Evolutionary conservation across 2,797 vertebrate species (phyloP), one percentile per base, ranked within the genome.

Genomic region (Allobates femoralis): DNA sequence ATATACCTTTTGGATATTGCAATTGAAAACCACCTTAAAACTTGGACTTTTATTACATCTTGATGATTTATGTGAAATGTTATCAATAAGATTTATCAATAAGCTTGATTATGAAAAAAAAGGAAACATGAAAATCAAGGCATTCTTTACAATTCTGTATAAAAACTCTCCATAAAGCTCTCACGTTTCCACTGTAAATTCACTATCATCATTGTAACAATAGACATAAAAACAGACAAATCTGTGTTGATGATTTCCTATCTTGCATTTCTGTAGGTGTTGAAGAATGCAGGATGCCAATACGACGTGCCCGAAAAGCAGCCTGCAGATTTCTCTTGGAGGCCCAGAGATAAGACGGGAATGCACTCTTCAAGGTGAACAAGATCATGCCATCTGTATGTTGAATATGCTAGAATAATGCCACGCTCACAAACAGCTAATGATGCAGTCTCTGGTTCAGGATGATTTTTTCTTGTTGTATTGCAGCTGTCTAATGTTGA

Each of bases 281-380:
- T 81, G 28, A 74, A 86, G 78, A 69, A 80, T 67, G 58, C 79
- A 67, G n/a, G 26, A 83, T 76, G 69, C 55, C 80, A 83, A 76
- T 67, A 83, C 50, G 64, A 67, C 51, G 69, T 18, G 69, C 69
- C 41, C 81, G 15, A 60, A 69, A 60, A 60, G 73, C 37, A 66
- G 58, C 73, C 73, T 64, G 58, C 73, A 76, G 41, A 77, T 77
- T 75, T 16, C 83, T 69, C 62, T 66, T 10, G 23, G 67, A 67
- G 75, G 50, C 62, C 83, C 60, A 79, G 75, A 55, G 62, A 85
- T 85, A 85, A 79, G 60, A 53, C 58, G 18, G 75, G 74, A 46
- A 78, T 78, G 83, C 83, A 85, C 56, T 84, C 56, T 76, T 77
- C 56, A 84, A 84, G 73, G 83, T 75, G 55, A 84, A 32, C 15